A percentile compares a stretch with the other conserved stretches of the same genome.
These are phyloP conservation scores for Lomographa bimaculata DNA, from an alignment of 2,888 invertebrate genomes.

Conservation along the genomic window DNA sequence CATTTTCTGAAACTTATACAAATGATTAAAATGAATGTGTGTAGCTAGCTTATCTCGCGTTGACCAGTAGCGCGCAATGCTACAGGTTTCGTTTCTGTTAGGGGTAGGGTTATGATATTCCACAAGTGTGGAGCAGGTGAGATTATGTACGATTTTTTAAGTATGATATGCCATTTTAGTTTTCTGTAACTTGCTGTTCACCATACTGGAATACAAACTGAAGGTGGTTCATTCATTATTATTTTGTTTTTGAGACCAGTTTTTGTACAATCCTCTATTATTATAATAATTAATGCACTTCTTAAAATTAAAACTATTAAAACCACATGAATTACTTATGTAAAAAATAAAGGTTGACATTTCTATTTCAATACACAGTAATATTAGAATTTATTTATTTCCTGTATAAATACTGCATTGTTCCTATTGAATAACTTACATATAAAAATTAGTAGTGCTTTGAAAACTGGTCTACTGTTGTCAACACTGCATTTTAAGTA, in stretches of 20 bases:
- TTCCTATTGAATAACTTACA: too few relatives aligned
- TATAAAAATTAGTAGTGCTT: background rate
- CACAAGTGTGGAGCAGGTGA: constrained; percentile 81
- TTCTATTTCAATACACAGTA: too few relatives aligned
- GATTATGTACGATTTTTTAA: constrained; percentile 77
- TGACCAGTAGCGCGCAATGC: constrained; percentile 84
- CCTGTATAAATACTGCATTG: too few relatives aligned
- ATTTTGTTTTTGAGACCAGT: constrained; percentile 34
- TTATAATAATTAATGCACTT: too few relatives aligned
- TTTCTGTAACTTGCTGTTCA: constrained; percentile 49
- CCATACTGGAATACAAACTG: constrained; percentile 38
- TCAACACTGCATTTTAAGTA: constrained; percentile 18
- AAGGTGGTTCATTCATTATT: constrained; percentile 43
- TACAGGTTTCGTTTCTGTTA: constrained; percentile 81
- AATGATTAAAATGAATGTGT: constrained; percentile 71
- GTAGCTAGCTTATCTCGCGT: constrained; percentile 80
- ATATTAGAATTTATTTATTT: too few relatives aligned
- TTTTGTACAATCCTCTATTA: too few relatives aligned
- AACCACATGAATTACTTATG: too few relatives aligned
- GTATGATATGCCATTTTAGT: constrained; percentile 70
- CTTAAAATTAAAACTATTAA: too few relatives aligned
- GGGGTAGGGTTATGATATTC: constrained; percentile 76
- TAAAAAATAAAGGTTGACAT: too few relatives aligned
- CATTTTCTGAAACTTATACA: constrained; percentile 65
- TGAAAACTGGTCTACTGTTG: constrained; percentile 17